phyloP scores from a whole-genome alignment of 2,888 invertebrate species.

The Tachina grossa region DNA sequence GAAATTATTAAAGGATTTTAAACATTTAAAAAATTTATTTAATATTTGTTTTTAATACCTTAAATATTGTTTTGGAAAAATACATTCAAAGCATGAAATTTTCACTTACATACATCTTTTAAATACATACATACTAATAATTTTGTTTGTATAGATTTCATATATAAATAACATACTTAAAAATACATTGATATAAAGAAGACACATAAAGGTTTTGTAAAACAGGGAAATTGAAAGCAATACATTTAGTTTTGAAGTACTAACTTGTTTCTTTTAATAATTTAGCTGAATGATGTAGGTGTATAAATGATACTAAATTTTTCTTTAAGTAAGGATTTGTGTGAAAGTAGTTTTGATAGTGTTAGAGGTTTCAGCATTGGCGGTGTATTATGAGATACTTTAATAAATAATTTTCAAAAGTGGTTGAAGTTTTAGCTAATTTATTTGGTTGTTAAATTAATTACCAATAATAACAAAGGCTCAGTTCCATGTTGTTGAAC shows the following conservation, averaged over 20 bases:
- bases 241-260: slow-evolving; percentile 49
- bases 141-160: slow-evolving; percentile 23
- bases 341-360: background rate
- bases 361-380: slow-evolving; percentile 18
- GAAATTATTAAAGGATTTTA: slow-evolving; percentile 26
- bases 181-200: slow-evolving; percentile 68
- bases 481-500: background rate
- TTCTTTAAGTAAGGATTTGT: slow-evolving; percentile 18
- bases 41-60: slow-evolving; percentile 49
- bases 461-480: background rate
- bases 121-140: slow-evolving; percentile 65
- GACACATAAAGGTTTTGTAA: slow-evolving; percentile 67
- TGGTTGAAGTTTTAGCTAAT: background rate
- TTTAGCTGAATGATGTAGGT: slow-evolving; percentile 31
- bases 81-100: slow-evolving; percentile 69
- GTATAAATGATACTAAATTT: slow-evolving; percentile 13
- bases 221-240: slow-evolving; percentile 69
- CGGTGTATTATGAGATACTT: background rate
- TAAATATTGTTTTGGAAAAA: slow-evolving; percentile 56
- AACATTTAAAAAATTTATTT: slow-evolving; percentile 15
- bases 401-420: slow-evolving; percentile 1
- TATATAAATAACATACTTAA: slow-evolving; percentile 64
- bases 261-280: slow-evolving; percentile 2
- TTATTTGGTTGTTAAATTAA: background rate
- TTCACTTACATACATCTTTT: slow-evolving; percentile 68